Percentiles rank a stretch among this genome's conserved stretches.
phyloP scores from a whole-genome alignment of 1,140 invertebrate species.

The Melitaea cinxia region DNA sequence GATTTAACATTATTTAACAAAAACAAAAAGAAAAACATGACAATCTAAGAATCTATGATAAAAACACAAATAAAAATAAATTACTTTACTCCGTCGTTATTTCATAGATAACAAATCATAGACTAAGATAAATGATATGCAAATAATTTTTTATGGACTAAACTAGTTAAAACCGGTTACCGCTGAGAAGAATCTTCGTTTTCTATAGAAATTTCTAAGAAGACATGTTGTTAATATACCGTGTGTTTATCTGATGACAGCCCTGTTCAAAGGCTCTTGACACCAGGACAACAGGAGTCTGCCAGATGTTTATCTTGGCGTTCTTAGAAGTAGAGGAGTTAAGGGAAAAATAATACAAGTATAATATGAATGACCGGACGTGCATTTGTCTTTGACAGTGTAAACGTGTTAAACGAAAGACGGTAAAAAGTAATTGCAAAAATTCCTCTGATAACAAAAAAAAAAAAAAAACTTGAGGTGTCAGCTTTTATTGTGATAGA shows the following conservation, averaged over 20 bases:
- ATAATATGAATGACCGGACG: not conserved
- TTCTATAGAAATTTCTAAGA: constrained; percentile 11
- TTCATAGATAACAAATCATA: not conserved
- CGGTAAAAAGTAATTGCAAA: too few species aligned
- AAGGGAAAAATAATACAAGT: not conserved
- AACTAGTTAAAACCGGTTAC: not conserved
- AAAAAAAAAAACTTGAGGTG: too few species aligned
- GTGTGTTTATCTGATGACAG: constrained; percentile 9
- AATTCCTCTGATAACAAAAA: too few species aligned
- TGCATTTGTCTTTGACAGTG: too few species aligned
- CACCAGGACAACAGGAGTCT: constrained; percentile 1
- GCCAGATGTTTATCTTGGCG: not conserved
- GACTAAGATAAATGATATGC: not conserved
- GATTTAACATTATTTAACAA: too few species aligned
- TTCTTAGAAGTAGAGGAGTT: constrained; percentile 5
- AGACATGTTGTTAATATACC: constrained; percentile 1
- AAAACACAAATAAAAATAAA: too few species aligned
- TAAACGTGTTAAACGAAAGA: too few species aligned
- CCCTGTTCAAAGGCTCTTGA: constrained; percentile 1
- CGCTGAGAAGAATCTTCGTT: not conserved
- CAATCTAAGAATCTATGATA: too few species aligned
- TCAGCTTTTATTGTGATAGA: too few species aligned
- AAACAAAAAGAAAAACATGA: too few species aligned
- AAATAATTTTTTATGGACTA: not conserved
- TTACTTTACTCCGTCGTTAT: too few species aligned